Evolutionary conservation across 2,888 invertebrate species (phyloP).

Genomic region (Aspidiotus destructor): DNA sequence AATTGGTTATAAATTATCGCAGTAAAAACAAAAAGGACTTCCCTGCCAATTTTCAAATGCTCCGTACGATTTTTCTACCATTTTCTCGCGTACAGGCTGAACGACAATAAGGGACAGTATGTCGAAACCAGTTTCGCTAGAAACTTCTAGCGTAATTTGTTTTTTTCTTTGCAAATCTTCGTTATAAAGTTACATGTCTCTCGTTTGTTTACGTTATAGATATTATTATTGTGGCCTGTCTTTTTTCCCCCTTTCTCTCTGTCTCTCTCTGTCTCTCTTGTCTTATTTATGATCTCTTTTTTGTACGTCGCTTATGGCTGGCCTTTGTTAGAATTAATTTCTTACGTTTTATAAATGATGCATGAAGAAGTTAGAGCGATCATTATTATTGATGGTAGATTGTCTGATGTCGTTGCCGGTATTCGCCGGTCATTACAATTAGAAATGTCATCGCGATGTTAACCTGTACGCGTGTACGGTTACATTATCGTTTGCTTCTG

Average conservation of each 20-base stretch:
- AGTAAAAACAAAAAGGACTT: no score
- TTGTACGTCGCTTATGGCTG: background rate
- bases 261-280: slow-evolving; percentile 1
- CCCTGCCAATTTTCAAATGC: no score
- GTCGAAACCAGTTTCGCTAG: background rate
- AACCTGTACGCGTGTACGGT: slow-evolving; percentile 1
- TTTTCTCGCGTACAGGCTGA: no score
- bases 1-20: no score
- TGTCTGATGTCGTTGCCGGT: background rate
- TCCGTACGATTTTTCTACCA: no score
- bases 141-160: background rate
- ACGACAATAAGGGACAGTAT: no score
- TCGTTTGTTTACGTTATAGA: background rate
- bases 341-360: slow-evolving; percentile 25
- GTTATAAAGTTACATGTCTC: slow-evolving; percentile 8
- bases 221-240: slow-evolving; percentile 1
- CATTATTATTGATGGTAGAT: slow-evolving; percentile 16
- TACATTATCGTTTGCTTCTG: background rate
- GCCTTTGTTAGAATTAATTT: background rate
- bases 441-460: background rate
- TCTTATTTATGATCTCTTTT: background rate
- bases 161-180: slow-evolving; percentile 1
- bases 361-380: slow-evolving; percentile 15
- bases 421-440: slow-evolving; percentile 14
- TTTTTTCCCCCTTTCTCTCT: slow-evolving; percentile 10